Evolutionary conservation across 2,113 vertebrate genomes (phyloP), one percentile per base, ranked within the genome.

Genomic region (Elaphurus davidianus): DNA sequence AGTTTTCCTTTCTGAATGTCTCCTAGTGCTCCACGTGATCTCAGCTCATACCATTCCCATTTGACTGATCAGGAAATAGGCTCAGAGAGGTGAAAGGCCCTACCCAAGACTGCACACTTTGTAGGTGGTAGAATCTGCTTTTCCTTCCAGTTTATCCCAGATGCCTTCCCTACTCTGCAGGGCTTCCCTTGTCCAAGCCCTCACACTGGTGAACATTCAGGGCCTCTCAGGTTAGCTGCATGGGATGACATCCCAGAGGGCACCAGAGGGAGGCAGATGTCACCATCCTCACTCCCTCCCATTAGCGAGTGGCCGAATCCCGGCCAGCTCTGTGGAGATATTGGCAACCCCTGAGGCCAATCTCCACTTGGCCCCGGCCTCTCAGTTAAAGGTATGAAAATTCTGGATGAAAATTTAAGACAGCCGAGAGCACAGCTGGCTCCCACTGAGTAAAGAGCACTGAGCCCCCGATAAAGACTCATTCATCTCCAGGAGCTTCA

Each of bases 401-500:
- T 94, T 81, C 82, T 52, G 83, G 45, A 91, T 85, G 47, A 89
- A 95, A 94, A 97, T 90, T 95, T 90, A 94, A 97, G 96, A 91
- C 55, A n/a, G 86, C 78, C 0, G 3, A 96, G 96, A 90, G 86
- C 91, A 81, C 82, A 89, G 93, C 64, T 55, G 88, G 89, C 57
- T 95, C 59, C 83, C 93, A 76, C 6, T 7, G 94, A n/a, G 90
- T 83, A 82, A 78, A 87, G 86, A 93, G 78, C 62, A 6, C 62
- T 10, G 89, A 93, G 91, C 43, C 83, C 60, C 88, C 0, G 6
- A 89, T 91, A 96, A 97, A 97, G 87, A 40, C 83, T 93, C 93
- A 89, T 93, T 97, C 93, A 97, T 97, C 95, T 94, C 59, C 11
- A 47, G 95, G 71, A 96, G 86, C 82, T 93, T 93, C 96, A 87